These are phyloP conservation scores for Cotesia congregata DNA, from an alignment of 2,888 invertebrate genomes.

Conservation along the genomic window DNA sequence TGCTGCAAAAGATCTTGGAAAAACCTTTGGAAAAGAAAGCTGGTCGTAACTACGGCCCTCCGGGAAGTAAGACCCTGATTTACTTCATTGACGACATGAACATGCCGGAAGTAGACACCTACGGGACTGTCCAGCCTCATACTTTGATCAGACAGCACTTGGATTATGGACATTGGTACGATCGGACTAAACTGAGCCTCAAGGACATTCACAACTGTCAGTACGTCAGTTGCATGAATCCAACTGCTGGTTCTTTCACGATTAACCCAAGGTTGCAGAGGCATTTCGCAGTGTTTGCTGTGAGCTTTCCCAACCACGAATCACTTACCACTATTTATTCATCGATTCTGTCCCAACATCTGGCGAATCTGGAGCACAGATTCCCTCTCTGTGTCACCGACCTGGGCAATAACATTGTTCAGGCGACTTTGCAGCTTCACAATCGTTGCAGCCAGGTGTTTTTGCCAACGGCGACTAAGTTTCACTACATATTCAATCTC, in stretches of 20 bases:
- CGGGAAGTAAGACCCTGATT: slow-evolving; percentile 91
- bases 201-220: slow-evolving; percentile 98
- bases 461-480: slow-evolving; percentile 95
- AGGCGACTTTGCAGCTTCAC: slow-evolving; percentile 87
- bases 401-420: slow-evolving; percentile 77
- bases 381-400: slow-evolving; percentile 62
- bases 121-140: slow-evolving; percentile 97
- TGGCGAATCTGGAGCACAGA: slow-evolving; percentile 83
- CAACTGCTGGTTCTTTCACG: slow-evolving; percentile 96
- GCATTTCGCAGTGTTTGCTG: slow-evolving; percentile 90
- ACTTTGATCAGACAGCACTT: slow-evolving; percentile 95
- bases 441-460: slow-evolving; percentile 89
- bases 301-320: slow-evolving; percentile 85
- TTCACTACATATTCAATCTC: slow-evolving; percentile 96
- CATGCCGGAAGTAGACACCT: slow-evolving; percentile 94
- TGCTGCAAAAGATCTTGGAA: slow-evolving; percentile 93
- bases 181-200: slow-evolving; percentile 86
- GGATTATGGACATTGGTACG: slow-evolving; percentile 97
- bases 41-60: slow-evolving; percentile 91
- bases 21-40: slow-evolving; percentile 97
- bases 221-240: slow-evolving; percentile 98
- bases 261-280: slow-evolving; percentile 94
- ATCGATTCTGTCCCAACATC: slow-evolving; percentile 89
- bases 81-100: slow-evolving; percentile 99
- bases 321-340: slow-evolving; percentile 90